Percentiles rank a stretch among this genome's conserved stretches.
Evolutionary conservation across 1,140 invertebrate genomes (phyloP).

Genomic region (Leptoteleia sp.): DNA sequence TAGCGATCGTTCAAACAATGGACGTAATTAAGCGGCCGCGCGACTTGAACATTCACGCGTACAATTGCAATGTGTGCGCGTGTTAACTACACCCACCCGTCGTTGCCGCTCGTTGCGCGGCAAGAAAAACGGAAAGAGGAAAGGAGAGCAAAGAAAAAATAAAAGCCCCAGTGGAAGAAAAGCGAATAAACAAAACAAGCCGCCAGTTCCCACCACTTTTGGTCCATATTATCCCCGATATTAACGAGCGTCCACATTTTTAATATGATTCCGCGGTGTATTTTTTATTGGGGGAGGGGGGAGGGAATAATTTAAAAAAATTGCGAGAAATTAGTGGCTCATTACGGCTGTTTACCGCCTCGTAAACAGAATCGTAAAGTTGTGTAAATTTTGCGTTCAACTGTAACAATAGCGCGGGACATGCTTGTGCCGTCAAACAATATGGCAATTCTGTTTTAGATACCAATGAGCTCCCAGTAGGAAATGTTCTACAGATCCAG

Average conservation of each 20-base stretch:
- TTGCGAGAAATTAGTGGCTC: conserved; percentile 16
- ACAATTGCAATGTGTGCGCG: conserved; percentile 6
- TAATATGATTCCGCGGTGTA: no score
- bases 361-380: conserved; percentile 20
- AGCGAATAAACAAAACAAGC: not conserved
- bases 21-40: conserved; percentile 29
- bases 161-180: no score
- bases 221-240: no score
- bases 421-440: not conserved
- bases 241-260: no score
- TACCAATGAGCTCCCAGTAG: no score
- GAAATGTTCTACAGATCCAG: no score
- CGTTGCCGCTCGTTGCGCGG: no score
- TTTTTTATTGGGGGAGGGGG: no score
- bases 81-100: no score
- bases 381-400: conserved; percentile 8
- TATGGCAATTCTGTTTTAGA: not conserved
- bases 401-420: not conserved
- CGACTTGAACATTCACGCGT: not conserved
- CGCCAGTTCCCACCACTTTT: no score
- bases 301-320: conserved; percentile 36
- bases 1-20: conserved; percentile 28
- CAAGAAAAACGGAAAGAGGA: no score
- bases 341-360: conserved; percentile 15
- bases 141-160: no score